Evolutionary conservation across 1,140 invertebrate genomes (phyloP).

Genomic region (Drosophila pectinifera): DNA sequence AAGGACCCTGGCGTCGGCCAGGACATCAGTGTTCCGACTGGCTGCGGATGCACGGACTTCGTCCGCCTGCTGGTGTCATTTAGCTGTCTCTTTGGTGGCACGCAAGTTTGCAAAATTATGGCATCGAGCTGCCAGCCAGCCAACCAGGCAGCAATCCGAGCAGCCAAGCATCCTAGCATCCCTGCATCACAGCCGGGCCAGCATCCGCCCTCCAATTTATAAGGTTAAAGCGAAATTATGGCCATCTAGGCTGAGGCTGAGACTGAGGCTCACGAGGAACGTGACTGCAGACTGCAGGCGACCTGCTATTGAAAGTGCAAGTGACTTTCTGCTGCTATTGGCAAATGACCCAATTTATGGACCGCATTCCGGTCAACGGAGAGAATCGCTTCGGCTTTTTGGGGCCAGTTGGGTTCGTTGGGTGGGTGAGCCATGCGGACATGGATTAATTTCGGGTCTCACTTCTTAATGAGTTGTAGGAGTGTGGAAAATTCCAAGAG

Average conservation of each 20-base stretch:
- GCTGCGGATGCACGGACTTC: slow-evolving; percentile 69
- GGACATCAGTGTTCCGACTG: slow-evolving; percentile 52
- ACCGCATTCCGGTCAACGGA: slow-evolving; percentile 71
- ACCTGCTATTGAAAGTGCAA: slow-evolving; percentile 79
- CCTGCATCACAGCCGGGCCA: neutral
- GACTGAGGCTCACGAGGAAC: slow-evolving; percentile 23
- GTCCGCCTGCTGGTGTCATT: slow-evolving; percentile 59
- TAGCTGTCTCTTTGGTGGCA: slow-evolving; percentile 71
- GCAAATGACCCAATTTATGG: slow-evolving; percentile 81
- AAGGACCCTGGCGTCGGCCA: neutral
- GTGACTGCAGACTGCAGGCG: slow-evolving; percentile 58
- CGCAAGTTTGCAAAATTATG: slow-evolving; percentile 82
- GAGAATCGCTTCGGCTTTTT: slow-evolving; percentile 26
- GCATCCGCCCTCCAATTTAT: slow-evolving; percentile 68
- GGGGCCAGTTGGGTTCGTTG: too few species aligned
- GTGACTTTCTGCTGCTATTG: slow-evolving; percentile 74
- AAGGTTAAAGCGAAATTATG: slow-evolving; percentile 78
- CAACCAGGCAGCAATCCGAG: neutral
- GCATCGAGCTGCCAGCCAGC: slow-evolving; percentile 59
- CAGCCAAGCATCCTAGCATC: neutral
- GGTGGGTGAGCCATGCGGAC: slow-evolving; percentile 7
- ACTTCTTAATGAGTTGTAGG: slow-evolving; percentile 65
- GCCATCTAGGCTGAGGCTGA: slow-evolving; percentile 11
- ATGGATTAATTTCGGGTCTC: slow-evolving; percentile 56
- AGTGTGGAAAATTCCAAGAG: slow-evolving; percentile 29